Evolutionary conservation across 2,888 invertebrate genomes (phyloP).

Genomic region (Ischnus inquisitorius): DNA sequence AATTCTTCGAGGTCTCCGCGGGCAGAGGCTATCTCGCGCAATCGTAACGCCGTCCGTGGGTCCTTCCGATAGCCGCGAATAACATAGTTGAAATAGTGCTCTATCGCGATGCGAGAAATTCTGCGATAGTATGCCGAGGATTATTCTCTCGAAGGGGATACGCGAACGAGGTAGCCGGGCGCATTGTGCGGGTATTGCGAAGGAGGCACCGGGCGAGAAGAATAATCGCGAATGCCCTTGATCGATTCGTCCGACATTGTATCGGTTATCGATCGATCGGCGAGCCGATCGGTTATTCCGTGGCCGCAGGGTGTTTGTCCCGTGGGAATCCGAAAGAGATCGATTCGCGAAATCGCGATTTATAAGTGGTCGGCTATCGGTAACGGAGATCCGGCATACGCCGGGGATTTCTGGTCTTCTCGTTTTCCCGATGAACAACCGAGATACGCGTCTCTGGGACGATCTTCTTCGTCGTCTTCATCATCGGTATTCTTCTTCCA

Average conservation of each 20-base stretch:
- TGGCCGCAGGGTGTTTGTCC: constrained; percentile 69
- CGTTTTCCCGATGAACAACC: constrained; percentile 76
- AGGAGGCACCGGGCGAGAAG: neutral
- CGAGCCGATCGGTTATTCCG: constrained; percentile 43
- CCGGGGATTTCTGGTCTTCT: constrained; percentile 26
- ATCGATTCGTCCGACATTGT: constrained; percentile 17
- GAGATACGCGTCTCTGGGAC: constrained; percentile 63
- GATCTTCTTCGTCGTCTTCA: constrained; percentile 33
- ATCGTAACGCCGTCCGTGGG: too few species aligned
- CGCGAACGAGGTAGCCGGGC: neutral
- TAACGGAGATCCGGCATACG: neutral
- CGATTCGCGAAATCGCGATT: constrained; percentile 33
- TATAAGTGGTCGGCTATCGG: constrained; percentile 7
- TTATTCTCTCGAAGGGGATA: neutral
- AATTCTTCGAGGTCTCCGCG: too few species aligned
- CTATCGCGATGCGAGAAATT: constrained; percentile 35
- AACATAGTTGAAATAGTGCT: constrained; percentile 3
- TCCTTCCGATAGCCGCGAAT: constrained; percentile 15
- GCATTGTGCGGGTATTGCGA: neutral
- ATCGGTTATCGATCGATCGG: constrained; percentile 17
- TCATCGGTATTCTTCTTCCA: constrained; percentile 8
- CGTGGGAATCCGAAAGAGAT: constrained; percentile 74
- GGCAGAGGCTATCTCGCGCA: too few species aligned
- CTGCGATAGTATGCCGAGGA: neutral
- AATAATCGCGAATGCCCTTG: neutral